These are phyloP conservation scores for Thereuonema tuberculata DNA, from an alignment of 1,140 invertebrate species.

Conservation along the genomic window DNA sequence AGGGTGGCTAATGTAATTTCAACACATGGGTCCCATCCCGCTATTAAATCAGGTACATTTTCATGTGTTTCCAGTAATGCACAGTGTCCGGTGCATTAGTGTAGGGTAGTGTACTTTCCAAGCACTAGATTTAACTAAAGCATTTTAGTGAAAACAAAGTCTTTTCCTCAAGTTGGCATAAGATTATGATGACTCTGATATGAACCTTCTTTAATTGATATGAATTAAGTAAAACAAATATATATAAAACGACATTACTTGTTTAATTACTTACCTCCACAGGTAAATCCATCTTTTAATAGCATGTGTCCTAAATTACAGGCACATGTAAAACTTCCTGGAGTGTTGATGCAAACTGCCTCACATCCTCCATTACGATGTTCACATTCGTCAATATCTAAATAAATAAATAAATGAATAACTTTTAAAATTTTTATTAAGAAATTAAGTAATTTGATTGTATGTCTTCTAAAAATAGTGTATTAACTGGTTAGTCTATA, in stretches of 20 bases:
- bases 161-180: too few relatives aligned
- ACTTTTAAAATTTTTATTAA: not conserved
- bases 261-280: slow-evolving; percentile 17
- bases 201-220: not conserved
- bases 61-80: too few relatives aligned
- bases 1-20: too few relatives aligned
- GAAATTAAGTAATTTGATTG: not conserved
- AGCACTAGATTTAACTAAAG: too few relatives aligned
- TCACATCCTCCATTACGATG: slow-evolving; percentile 48
- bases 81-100: too few relatives aligned
- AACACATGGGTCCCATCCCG: too few relatives aligned
- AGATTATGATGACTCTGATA: not conserved
- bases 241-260: not conserved
- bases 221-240: not conserved
- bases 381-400: slow-evolving; percentile 50
- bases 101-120: too few relatives aligned
- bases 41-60: too few relatives aligned
- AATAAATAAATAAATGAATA: slow-evolving; percentile 18
- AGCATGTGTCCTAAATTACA: slow-evolving; percentile 31
- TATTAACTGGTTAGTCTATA: too few relatives aligned
- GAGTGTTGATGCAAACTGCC: slow-evolving; percentile 44
- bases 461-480: not conserved
- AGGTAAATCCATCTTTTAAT: slow-evolving; percentile 31
- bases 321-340: slow-evolving; percentile 35
- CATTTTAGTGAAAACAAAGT: too few relatives aligned